Base-by-base conservation (phyloP, 2,888 invertebrate species). In the Lymantria monacha region DNA sequence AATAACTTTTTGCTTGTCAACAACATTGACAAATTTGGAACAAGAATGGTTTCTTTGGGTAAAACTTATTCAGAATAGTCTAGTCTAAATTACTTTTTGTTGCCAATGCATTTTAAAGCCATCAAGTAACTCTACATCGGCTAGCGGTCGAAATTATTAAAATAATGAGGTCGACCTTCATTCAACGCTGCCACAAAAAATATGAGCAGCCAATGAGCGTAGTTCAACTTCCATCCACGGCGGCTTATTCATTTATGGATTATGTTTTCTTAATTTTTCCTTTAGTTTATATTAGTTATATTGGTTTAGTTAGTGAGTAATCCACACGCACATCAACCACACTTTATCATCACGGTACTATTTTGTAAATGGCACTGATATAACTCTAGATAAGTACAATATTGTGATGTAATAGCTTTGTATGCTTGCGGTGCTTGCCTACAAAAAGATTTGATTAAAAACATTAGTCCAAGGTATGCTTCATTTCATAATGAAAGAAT, bases 241-340 rank as follows among this genome's bases (percentile, higher is more conserved):
- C 59, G 71, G 62, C 72, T 63, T 50, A 57, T 60, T 63, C 57
- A 52, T 68, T 55, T 68, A 51, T 50, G 41, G 51, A 59, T 65
- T 60, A 49, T 54, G 55, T 62, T 59, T 57, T 48, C 41, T 37
- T 43, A 40, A 56, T 55, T 63, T 53, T 51, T 57, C 55, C 51
- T 59, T 56, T 22, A 22, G 22, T 22, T 72, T 41, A 15, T 30
- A 7, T 71, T 72, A 69, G 68, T 74, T 65, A 54, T 76, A 72
- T 75, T 80, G 76, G 79, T 83, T 84, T 84, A 81, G 75, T 83
- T 85, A 81, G 78, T 76, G 72, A 77, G 81, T 81, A 67, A 75
- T 59, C 58, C 76, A 83, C 82, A 83, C 81, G 84, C 87, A 87
- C 86, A 72, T 73, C 82, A 85, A 89, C 87, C 88, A 89, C 88